Percentiles rank a stretch among this genome's conserved stretches.
phyloP scores from a whole-genome alignment of 1,140 invertebrate genomes.

The Brachionus plicatilis region DNA sequence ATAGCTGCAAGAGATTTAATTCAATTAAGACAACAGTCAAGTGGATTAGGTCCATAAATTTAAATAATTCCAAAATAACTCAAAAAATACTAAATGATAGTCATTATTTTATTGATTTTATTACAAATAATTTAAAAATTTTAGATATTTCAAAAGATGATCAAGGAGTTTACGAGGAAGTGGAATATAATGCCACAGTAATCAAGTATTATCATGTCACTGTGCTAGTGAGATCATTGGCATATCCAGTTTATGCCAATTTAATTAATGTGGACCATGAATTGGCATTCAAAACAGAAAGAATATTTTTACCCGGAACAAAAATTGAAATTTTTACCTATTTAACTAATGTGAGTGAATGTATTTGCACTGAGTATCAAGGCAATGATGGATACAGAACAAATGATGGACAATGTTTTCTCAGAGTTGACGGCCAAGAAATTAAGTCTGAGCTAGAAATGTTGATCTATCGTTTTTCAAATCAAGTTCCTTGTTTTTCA shows the following conservation, averaged over 20 bases:
- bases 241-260: background rate
- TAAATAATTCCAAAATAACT: background rate
- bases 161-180: background rate
- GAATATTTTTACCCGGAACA: background rate
- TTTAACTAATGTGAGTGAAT: background rate
- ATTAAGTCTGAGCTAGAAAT: background rate
- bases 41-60: background rate
- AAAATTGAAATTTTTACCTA: background rate
- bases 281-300: background rate
- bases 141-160: background rate
- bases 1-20: background rate
- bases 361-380: background rate
- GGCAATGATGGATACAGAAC: background rate
- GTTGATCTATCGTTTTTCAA: background rate
- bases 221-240: background rate
- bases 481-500: background rate
- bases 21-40: background rate
- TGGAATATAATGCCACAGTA: background rate
- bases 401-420: background rate
- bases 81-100: background rate
- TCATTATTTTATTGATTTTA: background rate
- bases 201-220: constrained; percentile 4
- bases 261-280: background rate
- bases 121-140: constrained; percentile 2
- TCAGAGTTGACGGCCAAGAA: background rate